Evolutionary conservation across 2,113 vertebrate genomes (phyloP), one percentile per base, ranked within the genome.

Genomic region (Urocitellus parryii): DNA sequence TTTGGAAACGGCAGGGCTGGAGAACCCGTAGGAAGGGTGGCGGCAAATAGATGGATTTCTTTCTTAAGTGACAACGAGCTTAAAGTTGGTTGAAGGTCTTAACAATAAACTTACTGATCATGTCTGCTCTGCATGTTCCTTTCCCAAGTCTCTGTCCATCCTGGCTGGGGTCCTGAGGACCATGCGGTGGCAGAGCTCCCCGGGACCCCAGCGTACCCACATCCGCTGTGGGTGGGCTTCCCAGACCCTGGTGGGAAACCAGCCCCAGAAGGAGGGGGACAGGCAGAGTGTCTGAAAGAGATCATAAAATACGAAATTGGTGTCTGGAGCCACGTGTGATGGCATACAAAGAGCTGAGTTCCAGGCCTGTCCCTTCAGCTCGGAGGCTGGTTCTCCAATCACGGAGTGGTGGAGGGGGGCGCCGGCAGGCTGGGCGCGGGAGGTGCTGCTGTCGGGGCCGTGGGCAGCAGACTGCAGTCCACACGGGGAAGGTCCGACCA

Each of bases 301-400:
- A 14, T 73, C 86, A 65, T 39, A 3, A 39, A 39, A 39, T 39
- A 39, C 2, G 39, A 39, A 39, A 39, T 61, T 77, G 65, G 82
- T 80, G 80, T 96, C 65, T 45, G 42, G 68, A 45, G 63, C n/a
- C 65, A 65, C 27, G 10, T 74, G 9, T 39, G 87, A 7, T 70
- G 17, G 58, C 79, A 91, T 72, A 78, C 56, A 58, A 94, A 81
- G 29, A 24, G 68, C 48, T 94, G 45, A 45, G 45, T 45, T 45
- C 45, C 45, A 45, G 88, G 8, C 65, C 78, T 94, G 86, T 91
- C 87, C 73, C 58, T 90, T 76, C 83, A 67, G 81, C 22, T 29
- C 53, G 25, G 93, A 58, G 24, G 17, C 63, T 88, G 94, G 13
- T 84, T 96, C 91, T 90, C 76, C 42, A 76, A 96, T 4, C 73